Evolutionary conservation across 2,888 invertebrate genomes (phyloP), one percentile per base, ranked within the genome.

Genomic region (Pandemis cinnamomeana): DNA sequence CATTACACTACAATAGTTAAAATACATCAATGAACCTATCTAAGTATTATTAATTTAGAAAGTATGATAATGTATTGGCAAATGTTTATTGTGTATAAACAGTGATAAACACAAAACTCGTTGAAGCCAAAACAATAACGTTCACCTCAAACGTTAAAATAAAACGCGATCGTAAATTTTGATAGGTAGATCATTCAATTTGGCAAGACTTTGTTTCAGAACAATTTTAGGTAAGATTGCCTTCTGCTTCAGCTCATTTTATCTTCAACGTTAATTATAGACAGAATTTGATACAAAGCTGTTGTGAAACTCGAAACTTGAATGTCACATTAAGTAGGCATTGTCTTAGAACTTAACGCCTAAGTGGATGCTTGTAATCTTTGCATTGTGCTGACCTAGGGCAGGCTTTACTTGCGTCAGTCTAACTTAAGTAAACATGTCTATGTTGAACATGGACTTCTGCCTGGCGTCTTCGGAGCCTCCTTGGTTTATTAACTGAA

Each of bases 131-230:
- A 66, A 71, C 71, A 71, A 66, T 46, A 71, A 66, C 66, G 66
- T 60, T 71, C 60, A 58, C 60, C 51, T 66, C 42, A 58, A 53
- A 41, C 48, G 67, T 71, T 67, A 61, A 71, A 67, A 66, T 41
- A 51, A 67, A 71, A 71, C 51, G 71, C 42, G 67, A 71, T 67
- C 71, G 53, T 71, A 67, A 67, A 61, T 67, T 61, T 61, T 67
- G 71, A 71, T 67, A 61, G 71, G 51, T 11, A 58, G 11, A 58
- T 61, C 60, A 67, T 67, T 61, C 51, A 71, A 71, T 71, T 58
- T 71, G 48, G 48, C 48, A 55, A 41, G 58, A 60, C 48, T 66
- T 42, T 55, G 20, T 58, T 66, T 71, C 46, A 15, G 11, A 66
- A 66, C 20, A 58, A 58, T 58, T 58, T 58, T 27, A 58, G 58